These are phyloP conservation scores for Garra rufa DNA, from an alignment of 2,113 vertebrate genomes.

Conservation along the genomic window DNA sequence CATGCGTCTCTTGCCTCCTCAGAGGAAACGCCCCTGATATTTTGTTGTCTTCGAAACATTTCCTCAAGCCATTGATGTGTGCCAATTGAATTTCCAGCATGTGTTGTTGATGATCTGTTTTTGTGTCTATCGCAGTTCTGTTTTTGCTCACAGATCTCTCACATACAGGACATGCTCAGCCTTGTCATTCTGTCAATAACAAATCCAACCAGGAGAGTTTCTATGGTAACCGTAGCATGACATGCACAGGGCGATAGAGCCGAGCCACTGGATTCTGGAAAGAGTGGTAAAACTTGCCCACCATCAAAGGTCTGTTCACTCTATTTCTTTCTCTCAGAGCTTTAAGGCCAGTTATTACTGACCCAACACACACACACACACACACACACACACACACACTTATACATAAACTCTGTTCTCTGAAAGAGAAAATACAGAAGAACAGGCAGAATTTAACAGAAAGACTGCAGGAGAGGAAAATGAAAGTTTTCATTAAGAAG, in stretches of 20 bases:
- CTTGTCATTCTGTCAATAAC: conserved; percentile 56
- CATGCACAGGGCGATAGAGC: conserved; percentile 36
- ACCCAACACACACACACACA: neutral
- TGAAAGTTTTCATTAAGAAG: conserved; percentile 53
- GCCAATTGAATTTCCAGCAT: conserved; percentile 58
- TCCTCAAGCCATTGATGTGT: conserved; percentile 64
- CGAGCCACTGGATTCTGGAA: conserved; percentile 45
- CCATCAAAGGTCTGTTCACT: conserved; percentile 60
- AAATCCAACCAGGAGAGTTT: conserved; percentile 59
- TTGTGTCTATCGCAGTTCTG: neutral
- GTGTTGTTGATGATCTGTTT: conserved; percentile 1
- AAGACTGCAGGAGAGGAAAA: conserved; percentile 43
- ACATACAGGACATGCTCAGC: conserved; percentile 35
- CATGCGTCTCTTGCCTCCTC: too few species aligned
- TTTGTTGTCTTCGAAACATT: conserved; percentile 46
- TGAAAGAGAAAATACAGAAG: conserved; percentile 16
- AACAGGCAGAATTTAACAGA: conserved; percentile 18
- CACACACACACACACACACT: neutral
- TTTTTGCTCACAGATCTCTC: conserved; percentile 22
- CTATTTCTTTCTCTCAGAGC: conserved; percentile 6
- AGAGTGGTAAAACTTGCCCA: conserved; percentile 56
- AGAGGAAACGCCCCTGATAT: too few species aligned
- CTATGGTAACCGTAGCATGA: conserved; percentile 62
- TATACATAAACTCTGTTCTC: neutral
- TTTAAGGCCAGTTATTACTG: conserved; percentile 43